Base-by-base conservation (phyloP, 2,797 vertebrate species). In the Eulemur albifrons region DNA sequence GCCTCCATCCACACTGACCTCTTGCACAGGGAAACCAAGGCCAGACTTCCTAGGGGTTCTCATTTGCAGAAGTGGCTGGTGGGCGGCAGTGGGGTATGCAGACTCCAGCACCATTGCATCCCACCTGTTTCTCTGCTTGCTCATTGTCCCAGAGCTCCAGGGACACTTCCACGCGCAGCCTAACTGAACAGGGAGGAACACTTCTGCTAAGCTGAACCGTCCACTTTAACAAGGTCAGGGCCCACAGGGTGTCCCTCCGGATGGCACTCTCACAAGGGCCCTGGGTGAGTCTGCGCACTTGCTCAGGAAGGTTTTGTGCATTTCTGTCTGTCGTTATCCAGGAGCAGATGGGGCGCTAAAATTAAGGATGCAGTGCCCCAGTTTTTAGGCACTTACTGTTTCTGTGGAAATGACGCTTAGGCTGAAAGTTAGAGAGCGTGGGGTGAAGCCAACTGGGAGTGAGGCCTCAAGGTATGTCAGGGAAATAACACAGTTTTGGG, bases 301-400 rank as follows among this genome's bases (percentile, higher is more conserved):
- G 59, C 54, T 88, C 40, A 17, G 50, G 63, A 65, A 73, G 63
- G 21, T 61, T 91, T 80, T 93, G 48, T 72, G 50, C 63, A 45
- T 82, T 84, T 72, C 79, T 83, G 86, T 85, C 65, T 96, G 87
- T 79, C 59, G 48, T 81, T 94, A 76, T 54, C 77, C 50, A 7
- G 6, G 40, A 95, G 76, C 93, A 96, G 91, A 92, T 48, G 73
- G 80, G 92, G 76, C 54, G 50, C 90, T 89, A 73, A 94, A 92
- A 88, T 90, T 93, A 95, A 93, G 88, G 69, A 93, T 27, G 76
- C 45, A 27, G 25, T 94, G 75, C 67, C 84, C 88, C 84, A 90
- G 57, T 85, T 93, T 92, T 77, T 87, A 79, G 50, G 45, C 72
- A 90, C 54, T 70, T 61, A 38, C 61, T 83, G 83, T 96, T 88